Percentiles rank a stretch among this genome's conserved stretches.
phyloP scores from a whole-genome alignment of 2,888 invertebrate species.

The Didymodactylos carnosus region DNA sequence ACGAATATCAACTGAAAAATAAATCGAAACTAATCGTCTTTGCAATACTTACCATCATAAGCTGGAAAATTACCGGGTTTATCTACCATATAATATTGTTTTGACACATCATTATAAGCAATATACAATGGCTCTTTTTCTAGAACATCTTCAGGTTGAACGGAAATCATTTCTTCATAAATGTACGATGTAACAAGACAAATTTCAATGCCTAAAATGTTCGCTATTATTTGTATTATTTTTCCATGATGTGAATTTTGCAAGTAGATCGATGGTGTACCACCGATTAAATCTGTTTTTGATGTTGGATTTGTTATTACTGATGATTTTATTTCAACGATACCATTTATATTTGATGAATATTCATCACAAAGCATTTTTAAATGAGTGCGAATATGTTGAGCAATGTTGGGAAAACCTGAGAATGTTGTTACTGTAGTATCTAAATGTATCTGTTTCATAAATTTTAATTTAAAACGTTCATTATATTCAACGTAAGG shows the following conservation, averaged over 20 bases:
- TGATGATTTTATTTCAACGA: no score
- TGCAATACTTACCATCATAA: not conserved
- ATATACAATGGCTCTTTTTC: not conserved
- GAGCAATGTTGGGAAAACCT: not conserved
- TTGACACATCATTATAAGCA: not conserved
- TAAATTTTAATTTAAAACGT: not conserved
- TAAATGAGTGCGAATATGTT: not conserved
- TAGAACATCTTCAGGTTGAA: not conserved
- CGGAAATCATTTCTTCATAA: not conserved
- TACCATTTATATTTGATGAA: no score
- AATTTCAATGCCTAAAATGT: not conserved
- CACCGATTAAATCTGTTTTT: not conserved
- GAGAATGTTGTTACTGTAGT: no score
- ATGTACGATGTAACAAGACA: not conserved
- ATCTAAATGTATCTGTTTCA: not conserved
- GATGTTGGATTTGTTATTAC: not conserved
- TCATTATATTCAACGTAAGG: not conserved
- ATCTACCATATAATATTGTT: not conserved
- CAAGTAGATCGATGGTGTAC: not conserved
- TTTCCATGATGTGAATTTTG: not conserved
- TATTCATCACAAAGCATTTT: not conserved
- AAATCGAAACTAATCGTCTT: not conserved
- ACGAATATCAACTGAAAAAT: not conserved
- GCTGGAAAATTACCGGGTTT: not conserved
- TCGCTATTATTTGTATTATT: not conserved